These are phyloP conservation scores for Acleris emargana DNA, from an alignment of 2,888 invertebrate genomes.

Conservation along the genomic window DNA sequence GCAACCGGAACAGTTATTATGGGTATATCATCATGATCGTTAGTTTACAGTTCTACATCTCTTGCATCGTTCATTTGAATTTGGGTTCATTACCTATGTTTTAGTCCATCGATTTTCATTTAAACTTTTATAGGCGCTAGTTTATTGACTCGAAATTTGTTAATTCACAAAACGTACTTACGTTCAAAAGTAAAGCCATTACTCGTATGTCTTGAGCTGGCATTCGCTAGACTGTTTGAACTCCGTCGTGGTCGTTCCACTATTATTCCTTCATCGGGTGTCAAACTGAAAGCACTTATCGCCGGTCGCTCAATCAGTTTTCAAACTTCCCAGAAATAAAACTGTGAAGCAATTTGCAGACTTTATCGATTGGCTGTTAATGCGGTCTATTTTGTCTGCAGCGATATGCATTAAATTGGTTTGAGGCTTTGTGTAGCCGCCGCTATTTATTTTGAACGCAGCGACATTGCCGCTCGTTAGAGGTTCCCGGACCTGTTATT, in stretches of 20 bases:
- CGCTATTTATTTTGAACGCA: slow-evolving; percentile 61
- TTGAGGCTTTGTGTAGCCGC: slow-evolving; percentile 54
- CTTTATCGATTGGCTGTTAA: slow-evolving; percentile 44
- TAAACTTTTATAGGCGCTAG: too few species aligned
- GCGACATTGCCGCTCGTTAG: slow-evolving; percentile 44
- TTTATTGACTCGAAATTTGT: too few species aligned
- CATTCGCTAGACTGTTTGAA: slow-evolving; percentile 1
- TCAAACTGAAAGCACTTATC: slow-evolving; percentile 13
- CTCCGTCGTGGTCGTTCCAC: neutral
- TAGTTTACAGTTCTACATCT: neutral
- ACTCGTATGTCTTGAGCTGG: neutral
- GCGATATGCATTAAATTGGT: slow-evolving; percentile 50
- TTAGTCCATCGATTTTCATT: too few species aligned
- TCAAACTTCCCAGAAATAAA: slow-evolving; percentile 30
- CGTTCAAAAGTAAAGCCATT: too few species aligned
- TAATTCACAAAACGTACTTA: too few species aligned
- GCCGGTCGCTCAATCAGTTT: slow-evolving; percentile 12
- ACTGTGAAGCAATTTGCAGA: slow-evolving; percentile 44
- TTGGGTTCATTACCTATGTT: neutral
- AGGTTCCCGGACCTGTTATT: slow-evolving; percentile 58
- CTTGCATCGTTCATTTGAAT: neutral
- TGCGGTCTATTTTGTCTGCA: slow-evolving; percentile 44
- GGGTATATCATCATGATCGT: neutral
- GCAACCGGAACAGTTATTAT: neutral
- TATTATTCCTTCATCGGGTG: slow-evolving; percentile 12